Evolutionary conservation across 2,888 invertebrate species (phyloP).

Genomic region (Argyresthia albistria): DNA sequence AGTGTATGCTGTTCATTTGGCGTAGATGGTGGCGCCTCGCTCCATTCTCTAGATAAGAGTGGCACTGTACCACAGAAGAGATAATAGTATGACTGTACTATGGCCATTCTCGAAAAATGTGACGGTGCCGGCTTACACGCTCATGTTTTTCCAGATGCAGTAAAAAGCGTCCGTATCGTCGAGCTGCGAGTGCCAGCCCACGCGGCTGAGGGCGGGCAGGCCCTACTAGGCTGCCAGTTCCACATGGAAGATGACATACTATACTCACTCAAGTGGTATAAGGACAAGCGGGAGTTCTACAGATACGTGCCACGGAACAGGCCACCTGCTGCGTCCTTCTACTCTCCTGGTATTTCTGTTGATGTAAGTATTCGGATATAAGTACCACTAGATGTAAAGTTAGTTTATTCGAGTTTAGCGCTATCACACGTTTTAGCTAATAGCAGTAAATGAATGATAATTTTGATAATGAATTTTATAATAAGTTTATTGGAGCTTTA

Average conservation of each 20-base stretch:
- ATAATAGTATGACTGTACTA: too few species aligned
- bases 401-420: too few species aligned
- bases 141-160: slow-evolving; percentile 26
- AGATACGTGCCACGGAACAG: slow-evolving; percentile 83
- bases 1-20: too few species aligned
- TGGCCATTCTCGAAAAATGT: too few species aligned
- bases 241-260: slow-evolving; percentile 82
- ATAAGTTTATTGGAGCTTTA: too few species aligned
- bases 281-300: slow-evolving; percentile 88
- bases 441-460: too few species aligned
- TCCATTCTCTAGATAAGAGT: too few species aligned
- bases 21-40: too few species aligned
- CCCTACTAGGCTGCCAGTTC: slow-evolving; percentile 84
- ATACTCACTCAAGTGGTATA: slow-evolving; percentile 94
- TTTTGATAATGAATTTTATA: too few species aligned
- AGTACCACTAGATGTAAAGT: too few species aligned
- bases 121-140: not conserved
- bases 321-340: slow-evolving; percentile 81
- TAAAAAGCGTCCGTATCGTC: slow-evolving; percentile 75
- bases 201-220: slow-evolving; percentile 81
- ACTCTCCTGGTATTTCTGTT: slow-evolving; percentile 81
- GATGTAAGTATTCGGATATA: slow-evolving; percentile 81
- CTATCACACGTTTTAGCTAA: too few species aligned
- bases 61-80: too few species aligned
- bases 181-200: slow-evolving; percentile 87